Evolutionary conservation across 2,797 vertebrate species (phyloP), one percentile per base, ranked within the genome.

Genomic region (Fistularia commersonii): DNA sequence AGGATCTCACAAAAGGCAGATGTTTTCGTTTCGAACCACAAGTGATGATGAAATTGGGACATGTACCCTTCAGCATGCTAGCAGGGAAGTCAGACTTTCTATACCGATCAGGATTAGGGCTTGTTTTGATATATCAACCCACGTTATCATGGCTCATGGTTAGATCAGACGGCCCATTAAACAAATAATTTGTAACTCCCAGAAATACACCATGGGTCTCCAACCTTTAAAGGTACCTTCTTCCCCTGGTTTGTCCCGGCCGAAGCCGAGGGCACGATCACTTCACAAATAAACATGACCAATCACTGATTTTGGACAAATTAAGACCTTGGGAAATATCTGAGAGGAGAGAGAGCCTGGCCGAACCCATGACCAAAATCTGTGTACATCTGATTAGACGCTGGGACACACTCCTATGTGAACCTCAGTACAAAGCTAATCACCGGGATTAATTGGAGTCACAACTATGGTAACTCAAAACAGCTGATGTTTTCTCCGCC

Each of bases 401-500:
- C 11, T 60, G 41, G 1, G 32, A 78, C 70, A 81, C 85, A 85
- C 34, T 63, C 67, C 8, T 48, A 61, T 23, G 23, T 23, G 23
- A 23, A 23, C 23, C 64, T 61, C 59, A 32, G 36, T 45, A 35
- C 40, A 35, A 61, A 69, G 61, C 70, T 79, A 88, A 79, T 63
- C 61, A 65, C 65, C 66, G 76, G 51, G 83, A 71, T 72, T 83
- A 77, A 90, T 88, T 76, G 48, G 78, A 87, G 82, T 87, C 88
- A 88, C 81, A 79, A 71, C 72, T 80, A 65, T 43, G 41, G 23
- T 88, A 90, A 90, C 70, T 79, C 63, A 69, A 91, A 91, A 76
- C 88, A 82, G 87, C 86, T 91, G 90, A 90, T 91, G 84, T 91
- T 91, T 89, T 83, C 70, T 73, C 42, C 75, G 56, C 40, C 33